These are phyloP conservation scores for Magallana ariakensis DNA, from an alignment of 1,140 invertebrate genomes.

Conservation along the genomic window DNA sequence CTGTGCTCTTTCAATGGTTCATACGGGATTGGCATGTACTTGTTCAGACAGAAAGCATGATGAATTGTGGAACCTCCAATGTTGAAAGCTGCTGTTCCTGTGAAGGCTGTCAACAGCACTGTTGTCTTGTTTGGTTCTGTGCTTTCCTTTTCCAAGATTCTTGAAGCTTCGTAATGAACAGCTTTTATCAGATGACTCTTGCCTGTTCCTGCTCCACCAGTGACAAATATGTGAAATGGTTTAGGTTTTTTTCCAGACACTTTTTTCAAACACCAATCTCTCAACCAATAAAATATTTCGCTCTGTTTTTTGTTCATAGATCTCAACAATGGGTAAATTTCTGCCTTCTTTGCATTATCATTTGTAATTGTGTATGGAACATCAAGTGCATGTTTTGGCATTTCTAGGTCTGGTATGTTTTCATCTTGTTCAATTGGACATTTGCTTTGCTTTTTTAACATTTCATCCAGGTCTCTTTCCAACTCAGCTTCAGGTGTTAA, in stretches of 20 bases:
- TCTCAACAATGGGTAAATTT: background rate
- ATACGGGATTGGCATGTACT: slow-evolving; percentile 37
- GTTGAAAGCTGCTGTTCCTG: slow-evolving; percentile 52
- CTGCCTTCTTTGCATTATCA: background rate
- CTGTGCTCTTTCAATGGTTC: slow-evolving; percentile 42
- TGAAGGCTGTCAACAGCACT: slow-evolving; percentile 47
- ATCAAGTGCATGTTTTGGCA: background rate
- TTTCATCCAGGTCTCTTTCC: background rate
- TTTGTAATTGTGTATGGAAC: background rate
- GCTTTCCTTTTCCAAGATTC: slow-evolving; percentile 38
- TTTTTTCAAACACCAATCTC: slow-evolving; percentile 49
- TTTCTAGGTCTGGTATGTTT: background rate
- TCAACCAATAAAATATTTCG: slow-evolving; percentile 51
- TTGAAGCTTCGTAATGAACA: slow-evolving; percentile 54
- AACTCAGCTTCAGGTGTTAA: slow-evolving; percentile 17
- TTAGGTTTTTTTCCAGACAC: slow-evolving; percentile 34
- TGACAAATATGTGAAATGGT: slow-evolving; percentile 55
- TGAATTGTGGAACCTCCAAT: slow-evolving; percentile 51
- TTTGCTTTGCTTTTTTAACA: background rate
- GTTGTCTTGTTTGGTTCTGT: slow-evolving; percentile 32
- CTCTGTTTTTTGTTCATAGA: slow-evolving; percentile 30
- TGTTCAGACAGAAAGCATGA: slow-evolving; percentile 39
- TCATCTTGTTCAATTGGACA: background rate
- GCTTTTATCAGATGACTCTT: slow-evolving; percentile 58
- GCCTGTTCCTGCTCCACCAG: slow-evolving; percentile 54